Conservation (phyloP, 2,797 vertebrate genomes). For the Natrix natrix region DNA sequence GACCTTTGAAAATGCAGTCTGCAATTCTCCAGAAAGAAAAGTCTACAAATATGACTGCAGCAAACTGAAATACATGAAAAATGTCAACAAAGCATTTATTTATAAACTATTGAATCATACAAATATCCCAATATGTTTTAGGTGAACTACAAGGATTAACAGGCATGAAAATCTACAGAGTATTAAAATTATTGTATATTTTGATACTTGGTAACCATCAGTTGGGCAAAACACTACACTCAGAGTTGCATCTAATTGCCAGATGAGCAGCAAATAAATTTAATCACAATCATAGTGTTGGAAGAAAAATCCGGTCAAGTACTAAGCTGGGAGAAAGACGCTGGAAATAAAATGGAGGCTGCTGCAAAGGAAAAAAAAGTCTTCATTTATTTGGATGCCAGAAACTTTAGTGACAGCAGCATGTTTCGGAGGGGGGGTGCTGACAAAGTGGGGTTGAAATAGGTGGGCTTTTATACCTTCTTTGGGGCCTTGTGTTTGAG, state of each 20-base stretch:
- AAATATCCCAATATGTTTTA: not conserved
- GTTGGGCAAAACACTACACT: not conserved
- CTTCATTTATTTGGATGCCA: too few species aligned
- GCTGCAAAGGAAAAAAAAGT: too few species aligned
- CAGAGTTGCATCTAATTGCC: not conserved
- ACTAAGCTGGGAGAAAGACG: too few species aligned
- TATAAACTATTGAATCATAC: not conserved
- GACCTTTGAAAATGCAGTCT: not conserved
- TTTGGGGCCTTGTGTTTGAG: too few species aligned
- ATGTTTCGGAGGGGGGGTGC: too few species aligned
- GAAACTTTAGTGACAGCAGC: too few species aligned
- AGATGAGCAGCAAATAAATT: not conserved
- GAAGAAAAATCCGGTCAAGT: too few species aligned
- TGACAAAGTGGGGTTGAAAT: too few species aligned
- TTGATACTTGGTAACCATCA: not conserved
- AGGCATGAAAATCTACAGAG: not conserved
- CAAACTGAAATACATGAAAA: not conserved
- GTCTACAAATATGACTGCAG: not conserved
- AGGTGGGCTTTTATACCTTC: too few species aligned
- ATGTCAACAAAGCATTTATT: not conserved
- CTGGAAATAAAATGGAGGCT: too few species aligned
- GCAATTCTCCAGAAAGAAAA: not conserved
- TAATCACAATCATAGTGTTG: not conserved
- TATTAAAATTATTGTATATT: conserved; percentile 40
- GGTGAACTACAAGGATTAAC: not conserved